phyloP scores from a whole-genome alignment of 2,113 vertebrate genomes.

The Triplophysa dalaica region DNA sequence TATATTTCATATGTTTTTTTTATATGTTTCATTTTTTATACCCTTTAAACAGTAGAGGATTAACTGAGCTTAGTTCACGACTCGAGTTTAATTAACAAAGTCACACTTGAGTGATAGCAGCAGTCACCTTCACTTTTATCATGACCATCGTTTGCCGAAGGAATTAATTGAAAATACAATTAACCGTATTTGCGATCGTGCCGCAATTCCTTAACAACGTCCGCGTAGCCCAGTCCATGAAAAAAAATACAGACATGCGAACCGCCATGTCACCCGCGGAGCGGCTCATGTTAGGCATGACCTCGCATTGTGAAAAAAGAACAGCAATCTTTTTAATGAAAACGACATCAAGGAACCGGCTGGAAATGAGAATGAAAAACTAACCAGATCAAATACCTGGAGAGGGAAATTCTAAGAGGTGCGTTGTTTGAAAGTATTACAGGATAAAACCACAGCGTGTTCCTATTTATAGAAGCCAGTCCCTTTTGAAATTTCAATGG shows the following conservation, averaged over 20 bases:
- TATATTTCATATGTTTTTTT: too few species aligned
- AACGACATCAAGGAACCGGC: constrained; percentile 26
- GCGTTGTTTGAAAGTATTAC: not conserved
- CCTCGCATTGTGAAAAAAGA: not conserved
- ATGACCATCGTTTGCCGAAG: constrained; percentile 44
- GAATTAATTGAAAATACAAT: constrained; percentile 57
- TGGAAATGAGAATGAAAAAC: not conserved
- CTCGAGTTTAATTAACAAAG: constrained; percentile 48
- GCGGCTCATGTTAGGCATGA: not conserved
- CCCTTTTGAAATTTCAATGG: constrained; percentile 17
- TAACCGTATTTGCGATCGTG: constrained; percentile 43
- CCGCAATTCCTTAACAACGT: constrained; percentile 12
- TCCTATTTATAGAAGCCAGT: constrained; percentile 4
- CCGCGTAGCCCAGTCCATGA: not conserved
- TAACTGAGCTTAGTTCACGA: constrained; percentile 22
- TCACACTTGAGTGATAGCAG: constrained; percentile 34
- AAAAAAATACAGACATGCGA: not conserved
- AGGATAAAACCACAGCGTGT: not conserved
- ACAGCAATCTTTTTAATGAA: constrained; percentile 19
- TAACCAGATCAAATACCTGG: constrained; percentile 13
- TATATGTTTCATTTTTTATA: not conserved
- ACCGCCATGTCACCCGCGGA: not conserved
- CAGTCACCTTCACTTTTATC: constrained; percentile 46
- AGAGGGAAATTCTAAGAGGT: not conserved
- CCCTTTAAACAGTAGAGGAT: constrained; percentile 15